Conservation (phyloP, 1,140 invertebrate genomes). For the Samia ricini region DNA sequence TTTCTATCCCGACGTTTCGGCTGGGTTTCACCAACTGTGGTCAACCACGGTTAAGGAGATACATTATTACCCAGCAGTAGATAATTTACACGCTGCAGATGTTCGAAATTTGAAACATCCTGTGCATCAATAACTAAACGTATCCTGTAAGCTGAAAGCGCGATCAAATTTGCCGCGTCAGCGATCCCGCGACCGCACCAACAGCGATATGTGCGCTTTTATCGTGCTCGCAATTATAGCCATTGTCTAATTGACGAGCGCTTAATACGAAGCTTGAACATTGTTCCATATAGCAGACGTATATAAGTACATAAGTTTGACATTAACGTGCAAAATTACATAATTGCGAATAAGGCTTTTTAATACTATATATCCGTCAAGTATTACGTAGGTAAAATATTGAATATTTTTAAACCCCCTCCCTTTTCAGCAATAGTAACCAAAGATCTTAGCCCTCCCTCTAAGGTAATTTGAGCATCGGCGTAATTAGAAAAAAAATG, state of each 20-base stretch:
- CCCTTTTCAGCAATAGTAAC: no score
- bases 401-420: no score
- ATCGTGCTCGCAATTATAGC: neutral
- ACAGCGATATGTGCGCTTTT: neutral
- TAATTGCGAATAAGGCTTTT: no score
- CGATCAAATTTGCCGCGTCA: conserved; percentile 73
- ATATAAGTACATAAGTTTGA: no score
- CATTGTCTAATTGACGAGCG: neutral
- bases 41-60: neutral
- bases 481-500: no score
- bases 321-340: no score
- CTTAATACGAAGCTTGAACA: neutral
- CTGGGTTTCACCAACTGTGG: no score
- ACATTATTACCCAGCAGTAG: neutral
- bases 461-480: no score
- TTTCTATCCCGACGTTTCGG: no score
- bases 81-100: neutral
- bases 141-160: conserved; percentile 55
- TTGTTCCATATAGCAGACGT: neutral
- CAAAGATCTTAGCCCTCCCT: no score
- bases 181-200: conserved; percentile 36
- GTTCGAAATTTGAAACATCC: conserved; percentile 32
- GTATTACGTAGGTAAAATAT: no score
- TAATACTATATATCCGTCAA: no score
- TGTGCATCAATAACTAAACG: conserved; percentile 62